These are phyloP conservation scores for Cairina moschata DNA, from an alignment of 2,113 vertebrate genomes.

Conservation along the genomic window DNA sequence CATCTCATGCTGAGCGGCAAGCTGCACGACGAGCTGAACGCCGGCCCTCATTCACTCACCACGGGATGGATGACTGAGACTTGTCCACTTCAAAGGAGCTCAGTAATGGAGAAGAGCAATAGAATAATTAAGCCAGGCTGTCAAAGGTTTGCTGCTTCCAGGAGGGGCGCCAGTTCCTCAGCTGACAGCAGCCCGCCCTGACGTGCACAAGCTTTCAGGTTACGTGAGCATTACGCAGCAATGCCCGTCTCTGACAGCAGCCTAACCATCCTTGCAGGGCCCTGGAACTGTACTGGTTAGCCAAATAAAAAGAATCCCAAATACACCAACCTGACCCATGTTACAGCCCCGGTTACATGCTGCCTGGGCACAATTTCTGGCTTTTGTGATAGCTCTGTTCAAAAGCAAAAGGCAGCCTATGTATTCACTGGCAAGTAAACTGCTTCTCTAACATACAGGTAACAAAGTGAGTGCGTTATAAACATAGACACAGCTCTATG, in stretches of 20 bases:
- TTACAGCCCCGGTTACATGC: not conserved
- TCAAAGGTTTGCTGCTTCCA: not conserved
- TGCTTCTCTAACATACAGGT: not conserved
- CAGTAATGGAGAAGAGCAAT: not conserved
- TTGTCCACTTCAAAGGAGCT: not conserved
- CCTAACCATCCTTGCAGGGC: not conserved
- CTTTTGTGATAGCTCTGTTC: not conserved
- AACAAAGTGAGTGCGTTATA: not conserved
- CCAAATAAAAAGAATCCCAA: not conserved
- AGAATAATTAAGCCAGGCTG: not conserved
- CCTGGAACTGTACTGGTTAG: not conserved
- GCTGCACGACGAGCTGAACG: fast-evolving
- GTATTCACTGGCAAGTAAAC: not conserved
- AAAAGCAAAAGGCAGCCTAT: not conserved
- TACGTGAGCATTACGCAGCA: not conserved
- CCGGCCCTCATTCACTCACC: not conserved
- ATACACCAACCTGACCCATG: not conserved
- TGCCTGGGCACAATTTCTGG: not conserved
- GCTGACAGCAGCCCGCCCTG: not conserved
- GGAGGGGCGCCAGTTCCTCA: not conserved
- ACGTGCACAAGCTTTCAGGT: fast-evolving
- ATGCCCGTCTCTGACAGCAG: not conserved
- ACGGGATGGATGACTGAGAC: not conserved
- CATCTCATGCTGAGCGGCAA: conserved; percentile 73
- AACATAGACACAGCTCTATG: not conserved